Base-by-base conservation (phyloP, 2,888 invertebrate species). In the Choristoneura rosaceana region DNA sequence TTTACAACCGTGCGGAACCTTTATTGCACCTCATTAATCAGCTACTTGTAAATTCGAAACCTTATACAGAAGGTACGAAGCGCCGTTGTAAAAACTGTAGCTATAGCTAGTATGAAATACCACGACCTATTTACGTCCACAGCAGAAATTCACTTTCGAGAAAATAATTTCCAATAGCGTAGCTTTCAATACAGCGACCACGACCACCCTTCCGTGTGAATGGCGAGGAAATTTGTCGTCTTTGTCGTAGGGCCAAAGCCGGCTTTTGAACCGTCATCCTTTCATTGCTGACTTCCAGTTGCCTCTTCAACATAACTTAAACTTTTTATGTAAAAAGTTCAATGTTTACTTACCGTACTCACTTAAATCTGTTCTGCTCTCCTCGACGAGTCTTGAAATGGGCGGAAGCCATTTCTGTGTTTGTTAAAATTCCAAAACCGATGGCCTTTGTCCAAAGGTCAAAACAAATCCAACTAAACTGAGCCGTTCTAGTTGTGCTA, bases 41-140 rank as follows among this genome's bases (percentile, higher is more conserved):
- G 64, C 50, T 58, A 41, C 68, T 50, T 69, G 38, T 33, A 55
- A 41, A 47, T 60, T 52, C 41, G 50, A 41, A 62, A 58, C 38
- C 69, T 41, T 69, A 66, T 78, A 77, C 82, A 80, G 78, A 77
- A 76, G 79, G 76, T 76, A 77, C 77, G 79, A 80, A 74, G 67
- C 78, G 77, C 75, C 76, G 79, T 77, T 80, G 78, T 81, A 80
- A 79, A 80, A 82, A 81, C 77, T 77, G 81, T 81, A 76, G 77
- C 81, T n/a, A n/a, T 81, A 76, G 77, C 81, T 79, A 33, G 47
- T 70, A 85, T 89, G 87, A 91, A 91, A 85, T 83, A 87, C 79
- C 81, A 80, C 84, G 91, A 87, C 92, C 91, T 85, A 90, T 82
- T 90, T 91, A 87, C 80, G 91, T 91, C 89, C 76, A 71, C 67